These are phyloP conservation scores for Arctocebus calabarensis DNA, from an alignment of 2,797 vertebrate species.

Conservation along the genomic window DNA sequence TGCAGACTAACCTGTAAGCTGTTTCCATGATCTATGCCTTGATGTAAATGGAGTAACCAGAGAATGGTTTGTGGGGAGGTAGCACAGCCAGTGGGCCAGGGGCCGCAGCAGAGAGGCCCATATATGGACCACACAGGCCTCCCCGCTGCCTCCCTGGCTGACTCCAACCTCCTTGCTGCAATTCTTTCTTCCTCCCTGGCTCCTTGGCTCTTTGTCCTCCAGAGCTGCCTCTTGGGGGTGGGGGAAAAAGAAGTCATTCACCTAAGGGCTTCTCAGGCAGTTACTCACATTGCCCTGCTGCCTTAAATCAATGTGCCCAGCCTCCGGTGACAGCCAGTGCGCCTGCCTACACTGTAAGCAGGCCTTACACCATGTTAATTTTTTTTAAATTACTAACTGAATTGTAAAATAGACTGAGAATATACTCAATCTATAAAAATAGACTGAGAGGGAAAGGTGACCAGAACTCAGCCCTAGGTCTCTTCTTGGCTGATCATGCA, in stretches of 20 bases:
- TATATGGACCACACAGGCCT: neutral
- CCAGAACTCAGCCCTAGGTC: neutral
- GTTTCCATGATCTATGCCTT: neutral
- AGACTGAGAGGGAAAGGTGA: neutral
- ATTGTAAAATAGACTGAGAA: constrained; percentile 10
- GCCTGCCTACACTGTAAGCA: neutral
- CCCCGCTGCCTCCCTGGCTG: neutral
- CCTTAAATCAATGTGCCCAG: neutral
- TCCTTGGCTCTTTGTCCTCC: neutral
- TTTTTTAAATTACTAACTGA: constrained; percentile 28
- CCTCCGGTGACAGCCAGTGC: neutral
- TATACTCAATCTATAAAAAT: neutral
- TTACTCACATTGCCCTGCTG: neutral
- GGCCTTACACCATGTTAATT: neutral
- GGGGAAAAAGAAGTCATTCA: neutral
- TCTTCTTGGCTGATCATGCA: neutral
- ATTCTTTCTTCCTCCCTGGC: neutral
- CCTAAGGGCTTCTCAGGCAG: constrained; percentile 32
- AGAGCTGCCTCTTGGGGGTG: neutral
- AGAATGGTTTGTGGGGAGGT: neutral
- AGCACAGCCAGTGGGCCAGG: neutral
- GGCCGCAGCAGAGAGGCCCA: neutral
- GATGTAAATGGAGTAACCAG: neutral
- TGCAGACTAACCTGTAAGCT: neutral
- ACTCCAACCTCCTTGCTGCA: neutral